Base-by-base conservation (phyloP, 30 jellyfish, hydroid and myxozoan species). In the Cassiopea xamachana region DNA sequence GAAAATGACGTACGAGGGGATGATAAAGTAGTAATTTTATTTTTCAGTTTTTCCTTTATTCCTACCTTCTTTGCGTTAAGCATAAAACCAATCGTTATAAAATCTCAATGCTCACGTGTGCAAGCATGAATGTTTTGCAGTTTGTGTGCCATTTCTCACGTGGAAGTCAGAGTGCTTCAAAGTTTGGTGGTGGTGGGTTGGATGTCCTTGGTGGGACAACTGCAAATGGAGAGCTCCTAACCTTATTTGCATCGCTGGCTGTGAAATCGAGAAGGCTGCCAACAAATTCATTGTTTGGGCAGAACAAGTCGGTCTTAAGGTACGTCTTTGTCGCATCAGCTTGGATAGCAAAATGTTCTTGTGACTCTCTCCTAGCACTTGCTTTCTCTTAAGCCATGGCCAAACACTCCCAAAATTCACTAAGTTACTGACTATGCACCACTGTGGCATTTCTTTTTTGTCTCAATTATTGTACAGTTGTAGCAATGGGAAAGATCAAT, bases 211-310 rank as follows among this genome's bases (percentile, higher is more conserved):
- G 5, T 92, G 98, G 98, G 77, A 87, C 60, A 49, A 27, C 46
- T 92, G 98, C 84, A 60, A 75, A 61, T 86, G 96, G 93, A 70
- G 69, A 80, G 96, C 64, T 2, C 78, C 67, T 12, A 92, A 92
- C 67, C 76, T 87, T 73, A 71, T 92, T 19, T 92, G 98, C 74
- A 86, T 92, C 69, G 98, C 98, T 70, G 98, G 90, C 7, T 92
- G 98, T 70, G 98, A 92, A 70, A 81, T 87, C 76, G 75, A 62
- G 85, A 92, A 92, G 61, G 47, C 82, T n/a, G 92, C 89, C 2
- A 78, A 77, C 59, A 92, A 92, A 51, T 87, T 92, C 76, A 96
- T 77, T 49, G 93, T 93, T 27, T 86, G 95, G 93, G 93, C 92
- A 46, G 83, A 72, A 76, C 98, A 92, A 69, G 51, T 75, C 8